These are phyloP conservation scores for Ctenosaura bakeri DNA, from an alignment of 2,797 vertebrate species.

Conservation along the genomic window DNA sequence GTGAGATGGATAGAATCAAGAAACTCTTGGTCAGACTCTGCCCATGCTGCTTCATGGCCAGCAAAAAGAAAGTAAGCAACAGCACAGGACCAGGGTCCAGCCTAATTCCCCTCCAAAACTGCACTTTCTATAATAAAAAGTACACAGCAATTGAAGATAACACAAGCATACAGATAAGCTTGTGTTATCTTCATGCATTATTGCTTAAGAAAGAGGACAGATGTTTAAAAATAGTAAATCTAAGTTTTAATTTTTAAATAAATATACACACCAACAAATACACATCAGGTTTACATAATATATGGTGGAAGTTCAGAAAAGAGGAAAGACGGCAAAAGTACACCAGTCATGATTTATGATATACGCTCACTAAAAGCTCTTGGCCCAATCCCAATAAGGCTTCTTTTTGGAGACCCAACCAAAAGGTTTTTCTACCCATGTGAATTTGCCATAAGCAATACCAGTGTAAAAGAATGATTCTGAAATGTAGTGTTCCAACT, in stretches of 20 bases:
- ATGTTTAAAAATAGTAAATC: not conserved
- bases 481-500: not conserved
- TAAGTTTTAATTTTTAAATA: constrained; percentile 16
- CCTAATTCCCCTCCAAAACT: not conserved
- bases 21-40: not conserved
- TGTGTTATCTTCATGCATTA: not conserved
- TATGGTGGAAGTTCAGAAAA: not conserved
- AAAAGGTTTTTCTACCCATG: not conserved
- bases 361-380: not conserved
- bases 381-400: not conserved
- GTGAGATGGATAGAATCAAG: not conserved
- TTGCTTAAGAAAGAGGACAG: not conserved
- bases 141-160: too few species aligned
- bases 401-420: not conserved
- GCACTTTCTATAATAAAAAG: not conserved
- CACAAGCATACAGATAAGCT: too few species aligned
- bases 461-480: not conserved
- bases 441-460: not conserved
- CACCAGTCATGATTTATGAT: constrained; percentile 6
- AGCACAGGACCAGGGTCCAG: not conserved
- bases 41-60: not conserved
- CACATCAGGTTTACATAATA: not conserved
- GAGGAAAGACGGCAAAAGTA: not conserved
- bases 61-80: not conserved
- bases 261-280: not conserved